Evolutionary conservation across 2,113 vertebrate genomes (phyloP), one percentile per base, ranked within the genome.

Genomic region (Gallinago media): DNA sequence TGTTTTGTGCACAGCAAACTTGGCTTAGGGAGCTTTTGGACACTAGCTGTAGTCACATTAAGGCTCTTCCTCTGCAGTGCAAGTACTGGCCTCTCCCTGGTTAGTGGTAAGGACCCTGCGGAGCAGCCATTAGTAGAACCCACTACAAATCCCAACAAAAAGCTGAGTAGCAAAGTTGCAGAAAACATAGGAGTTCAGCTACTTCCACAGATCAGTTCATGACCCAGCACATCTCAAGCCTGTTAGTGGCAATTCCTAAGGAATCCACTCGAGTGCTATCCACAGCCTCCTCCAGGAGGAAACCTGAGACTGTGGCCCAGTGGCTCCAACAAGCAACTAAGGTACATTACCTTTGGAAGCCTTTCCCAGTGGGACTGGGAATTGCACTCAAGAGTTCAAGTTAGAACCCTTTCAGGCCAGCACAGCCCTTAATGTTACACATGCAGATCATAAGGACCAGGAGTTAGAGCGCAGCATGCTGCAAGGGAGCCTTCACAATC

Each of bases 131-230:
- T 97, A 96, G 95, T 70, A 59, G 65, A 74, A 82, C 80, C 93
- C 92, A 92, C 96, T 40, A 59, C 93, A 95, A 73, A 92, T 32
- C 70, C 32, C 27, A 72, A 84, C n/a, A 77, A 47, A 36, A 85
- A 90, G 74, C 72, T 29, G 0, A 88, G 75, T 16, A 95, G 93
- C 71, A 1, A 59, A 85, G 94, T 19, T 74, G 93, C 92, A 79
- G 82, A 70, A 85, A 85, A 89, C 47, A 71, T 4, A 63, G 1
- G 3, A 44, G 63, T 42, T 80, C 82, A 88, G 96, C 94, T 95
- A 95, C 96, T 96, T 96, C 96, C 95, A 96, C 96, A 97, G 96
- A 96, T 96, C 92, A 76, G 27, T 22, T 95, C 42, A n/a, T 9
- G 76, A 71, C 87, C 95, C 8, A n/a, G 80, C 70, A 70, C 70